Percentiles rank a stretch among this genome's conserved stretches.
These are phyloP conservation scores for Podarcis cretensis DNA, from an alignment of 2,113 vertebrate species.

Conservation along the genomic window DNA sequence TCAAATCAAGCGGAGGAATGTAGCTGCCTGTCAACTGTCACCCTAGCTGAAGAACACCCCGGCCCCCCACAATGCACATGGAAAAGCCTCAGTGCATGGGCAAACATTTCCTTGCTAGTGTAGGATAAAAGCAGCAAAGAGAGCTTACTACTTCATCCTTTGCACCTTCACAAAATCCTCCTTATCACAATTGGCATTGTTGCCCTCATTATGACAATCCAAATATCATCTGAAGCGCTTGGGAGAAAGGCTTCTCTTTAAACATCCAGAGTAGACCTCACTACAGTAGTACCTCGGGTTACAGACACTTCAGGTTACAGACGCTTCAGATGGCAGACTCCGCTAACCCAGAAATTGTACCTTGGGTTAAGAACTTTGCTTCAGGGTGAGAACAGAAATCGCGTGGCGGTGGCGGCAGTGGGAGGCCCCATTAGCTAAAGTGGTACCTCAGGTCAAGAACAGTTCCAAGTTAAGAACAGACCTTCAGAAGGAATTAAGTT, in stretches of 20 bases:
- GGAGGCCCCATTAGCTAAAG: no score
- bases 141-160: constrained; percentile 28
- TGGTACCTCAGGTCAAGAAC: no score
- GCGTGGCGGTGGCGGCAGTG: no score
- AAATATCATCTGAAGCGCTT: background rate
- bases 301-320: no score
- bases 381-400: no score
- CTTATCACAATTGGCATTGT: background rate
- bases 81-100: constrained; percentile 48
- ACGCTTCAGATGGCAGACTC: no score
- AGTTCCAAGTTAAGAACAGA: no score
- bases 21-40: constrained; percentile 43
- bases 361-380: no score
- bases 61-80: constrained; percentile 34
- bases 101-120: constrained; percentile 33
- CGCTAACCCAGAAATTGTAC: no score
- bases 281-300: no score
- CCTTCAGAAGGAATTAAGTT: no score
- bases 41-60: constrained; percentile 35
- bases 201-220: background rate
- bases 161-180: constrained; percentile 22
- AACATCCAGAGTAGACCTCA: background rate
- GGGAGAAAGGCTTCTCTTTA: background rate
- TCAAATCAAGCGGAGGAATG: constrained; percentile 45
- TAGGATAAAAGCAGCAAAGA: constrained; percentile 58